Percentiles rank a stretch among this genome's conserved stretches.
Evolutionary conservation across 2,888 invertebrate species (phyloP).

Genomic region (Stenotaenia linearis): DNA sequence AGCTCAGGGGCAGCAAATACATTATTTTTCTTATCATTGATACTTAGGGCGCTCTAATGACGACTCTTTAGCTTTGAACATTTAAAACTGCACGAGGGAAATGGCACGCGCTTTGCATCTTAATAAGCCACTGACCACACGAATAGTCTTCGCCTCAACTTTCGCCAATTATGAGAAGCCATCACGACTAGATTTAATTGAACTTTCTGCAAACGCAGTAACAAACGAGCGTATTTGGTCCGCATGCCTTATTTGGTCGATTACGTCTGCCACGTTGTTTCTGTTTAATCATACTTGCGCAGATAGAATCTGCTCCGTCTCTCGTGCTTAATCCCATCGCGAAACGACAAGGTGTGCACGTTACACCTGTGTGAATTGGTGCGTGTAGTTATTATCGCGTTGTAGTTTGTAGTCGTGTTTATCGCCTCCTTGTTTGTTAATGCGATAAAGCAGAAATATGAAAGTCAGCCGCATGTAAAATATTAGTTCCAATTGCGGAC

Average conservation of each 20-base stretch:
- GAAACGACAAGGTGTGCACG: neutral
- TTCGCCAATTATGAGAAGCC: neutral
- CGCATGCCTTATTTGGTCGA: neutral
- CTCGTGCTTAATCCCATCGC: neutral
- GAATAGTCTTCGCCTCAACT: neutral
- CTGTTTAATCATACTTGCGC: neutral
- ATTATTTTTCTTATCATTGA: no score
- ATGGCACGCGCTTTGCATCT: neutral
- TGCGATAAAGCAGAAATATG: neutral
- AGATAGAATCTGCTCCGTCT: neutral
- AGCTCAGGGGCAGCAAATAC: no score
- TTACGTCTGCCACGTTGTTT: neutral
- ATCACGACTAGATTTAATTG: neutral
- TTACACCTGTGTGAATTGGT: conserved; percentile 4
- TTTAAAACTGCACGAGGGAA: no score
- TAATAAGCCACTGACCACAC: neutral
- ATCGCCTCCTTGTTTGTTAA: conserved; percentile 1
- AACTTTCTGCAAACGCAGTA: neutral
- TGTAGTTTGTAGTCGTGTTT: neutral
- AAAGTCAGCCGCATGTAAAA: neutral
- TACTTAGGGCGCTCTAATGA: no score
- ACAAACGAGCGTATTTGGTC: neutral
- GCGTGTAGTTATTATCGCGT: neutral
- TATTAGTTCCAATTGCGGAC: neutral
- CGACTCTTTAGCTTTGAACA: no score